Conservation (phyloP, 2,113 vertebrate genomes). For the Archocentrus centrarchus region DNA sequence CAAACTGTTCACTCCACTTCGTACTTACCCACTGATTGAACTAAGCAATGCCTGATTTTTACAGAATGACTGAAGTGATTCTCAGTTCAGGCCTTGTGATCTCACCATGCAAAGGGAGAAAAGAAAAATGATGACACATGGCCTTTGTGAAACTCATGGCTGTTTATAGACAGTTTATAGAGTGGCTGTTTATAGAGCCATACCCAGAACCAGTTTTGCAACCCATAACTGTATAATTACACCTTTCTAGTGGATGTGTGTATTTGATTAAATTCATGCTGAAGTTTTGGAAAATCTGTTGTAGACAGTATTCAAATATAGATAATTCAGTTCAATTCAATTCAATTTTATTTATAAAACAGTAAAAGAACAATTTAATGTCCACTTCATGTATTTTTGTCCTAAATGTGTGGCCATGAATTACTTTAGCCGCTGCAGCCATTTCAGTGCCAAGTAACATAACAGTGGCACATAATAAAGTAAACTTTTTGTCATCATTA, state of each 20-base stretch:
- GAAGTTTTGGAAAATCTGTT: no score
- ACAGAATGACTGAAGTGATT: constrained; percentile 11
- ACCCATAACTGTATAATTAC: background rate
- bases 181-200: background rate
- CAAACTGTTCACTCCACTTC: background rate
- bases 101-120: background rate
- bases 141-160: background rate
- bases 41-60: background rate
- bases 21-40: background rate
- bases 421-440: no score
- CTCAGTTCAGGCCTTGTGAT: background rate
- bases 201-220: background rate
- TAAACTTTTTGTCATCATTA: no score
- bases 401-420: no score
- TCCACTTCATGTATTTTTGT: no score
- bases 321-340: no score
- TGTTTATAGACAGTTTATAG: background rate
- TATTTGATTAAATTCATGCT: background rate
- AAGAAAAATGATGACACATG: background rate
- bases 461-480: no score
- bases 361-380: no score
- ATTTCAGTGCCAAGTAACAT: no score
- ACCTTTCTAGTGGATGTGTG: background rate
- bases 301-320: no score
- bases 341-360: no score